Percentiles rank a stretch among this genome's conserved stretches.
phyloP scores from a whole-genome alignment of 1,140 invertebrate species.

The Popillia japonica region DNA sequence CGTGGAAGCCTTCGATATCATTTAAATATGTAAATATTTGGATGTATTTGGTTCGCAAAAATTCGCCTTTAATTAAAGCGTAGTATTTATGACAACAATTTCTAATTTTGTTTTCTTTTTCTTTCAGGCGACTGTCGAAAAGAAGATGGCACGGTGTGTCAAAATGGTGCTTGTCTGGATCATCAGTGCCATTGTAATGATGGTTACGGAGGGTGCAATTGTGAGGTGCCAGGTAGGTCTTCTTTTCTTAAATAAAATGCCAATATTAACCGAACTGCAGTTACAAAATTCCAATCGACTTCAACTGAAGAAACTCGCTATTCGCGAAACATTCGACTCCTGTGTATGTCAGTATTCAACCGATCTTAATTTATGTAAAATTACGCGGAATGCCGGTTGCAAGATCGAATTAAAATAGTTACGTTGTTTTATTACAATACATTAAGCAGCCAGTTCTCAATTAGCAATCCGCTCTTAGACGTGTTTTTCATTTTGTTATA shows the following conservation, averaged over 20 bases:
- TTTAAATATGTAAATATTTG: too few species aligned
- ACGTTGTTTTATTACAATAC: background rate
- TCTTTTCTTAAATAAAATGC: background rate
- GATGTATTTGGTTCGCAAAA: too few species aligned
- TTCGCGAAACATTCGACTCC: too few species aligned
- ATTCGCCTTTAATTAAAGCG: too few species aligned
- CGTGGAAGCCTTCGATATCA: too few species aligned
- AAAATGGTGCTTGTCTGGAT: conserved; percentile 92
- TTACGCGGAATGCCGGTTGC: conserved; percentile 5
- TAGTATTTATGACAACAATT: too few species aligned
- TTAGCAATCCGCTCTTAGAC: background rate
- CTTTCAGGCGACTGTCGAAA: conserved; percentile 88
- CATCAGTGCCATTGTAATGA: conserved; percentile 95
- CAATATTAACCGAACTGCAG: background rate
- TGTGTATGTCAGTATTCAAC: too few species aligned
- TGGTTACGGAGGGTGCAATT: conserved; percentile 92
- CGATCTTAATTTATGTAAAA: conserved; percentile 24
- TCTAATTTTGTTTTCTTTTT: background rate
- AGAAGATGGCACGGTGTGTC: conserved; percentile 83
- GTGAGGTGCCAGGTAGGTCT: conserved; percentile 86
- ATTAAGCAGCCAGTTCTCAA: conserved; percentile 14
- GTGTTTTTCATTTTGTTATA: background rate
- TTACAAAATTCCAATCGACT: too few species aligned
- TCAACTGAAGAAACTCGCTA: too few species aligned
- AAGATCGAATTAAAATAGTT: conserved; percentile 28